Conservation (phyloP, 2,113 vertebrate genomes). For the Acrocephalus kingi region DNA sequence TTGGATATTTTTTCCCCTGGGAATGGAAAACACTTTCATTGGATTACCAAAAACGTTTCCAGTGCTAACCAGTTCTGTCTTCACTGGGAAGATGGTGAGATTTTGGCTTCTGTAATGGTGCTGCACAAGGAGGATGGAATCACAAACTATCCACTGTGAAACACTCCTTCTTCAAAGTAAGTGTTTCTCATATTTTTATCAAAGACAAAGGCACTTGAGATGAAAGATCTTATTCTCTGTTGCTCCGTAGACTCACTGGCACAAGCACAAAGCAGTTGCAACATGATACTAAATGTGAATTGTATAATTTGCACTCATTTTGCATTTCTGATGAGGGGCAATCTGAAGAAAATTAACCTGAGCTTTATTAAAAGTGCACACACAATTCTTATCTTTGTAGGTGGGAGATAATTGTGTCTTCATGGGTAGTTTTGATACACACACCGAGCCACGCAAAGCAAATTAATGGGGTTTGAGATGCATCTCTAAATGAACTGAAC, state of each 20-base stretch:
- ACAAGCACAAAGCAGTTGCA: conserved; percentile 2
- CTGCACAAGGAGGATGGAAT: background rate
- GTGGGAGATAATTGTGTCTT: background rate
- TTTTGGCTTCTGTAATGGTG: background rate
- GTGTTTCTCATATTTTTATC: conserved; percentile 4
- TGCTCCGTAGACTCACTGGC: background rate
- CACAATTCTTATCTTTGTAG: background rate
- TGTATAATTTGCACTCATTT: conserved; percentile 8
- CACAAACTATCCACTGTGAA: background rate
- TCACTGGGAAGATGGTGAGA: background rate
- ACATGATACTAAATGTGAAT: background rate
- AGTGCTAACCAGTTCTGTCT: background rate
- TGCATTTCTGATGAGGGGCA: conserved; percentile 3
- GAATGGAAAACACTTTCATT: background rate
- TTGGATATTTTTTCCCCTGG: background rate
- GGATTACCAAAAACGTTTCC: background rate
- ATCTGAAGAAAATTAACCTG: conserved; percentile 25
- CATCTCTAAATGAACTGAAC: background rate
- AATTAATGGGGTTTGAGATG: background rate
- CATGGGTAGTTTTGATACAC: background rate
- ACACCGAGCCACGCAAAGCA: background rate
- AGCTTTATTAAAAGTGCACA: background rate
- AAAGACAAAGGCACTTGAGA: conserved; percentile 24
- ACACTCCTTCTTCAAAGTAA: background rate
- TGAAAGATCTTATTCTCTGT: conserved; percentile 18